phyloP scores from a whole-genome alignment of 2,888 invertebrate species.

The Agonopterix subpropinquella region DNA sequence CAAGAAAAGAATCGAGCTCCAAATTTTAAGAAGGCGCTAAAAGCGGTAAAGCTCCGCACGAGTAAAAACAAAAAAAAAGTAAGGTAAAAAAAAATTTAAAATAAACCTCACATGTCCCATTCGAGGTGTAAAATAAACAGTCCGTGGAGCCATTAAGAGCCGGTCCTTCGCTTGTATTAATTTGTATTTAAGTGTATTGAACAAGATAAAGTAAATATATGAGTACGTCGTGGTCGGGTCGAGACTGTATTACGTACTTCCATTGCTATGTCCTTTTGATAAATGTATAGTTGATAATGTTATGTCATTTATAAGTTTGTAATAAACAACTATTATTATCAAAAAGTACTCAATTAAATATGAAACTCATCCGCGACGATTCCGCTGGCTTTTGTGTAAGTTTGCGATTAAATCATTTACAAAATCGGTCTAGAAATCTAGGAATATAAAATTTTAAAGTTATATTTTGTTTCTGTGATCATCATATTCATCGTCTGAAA shows the following conservation, averaged over 20 bases:
- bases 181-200: constrained; percentile 76
- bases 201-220: constrained; percentile 74
- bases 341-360: too few relatives aligned
- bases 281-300: neutral
- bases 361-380: too few relatives aligned
- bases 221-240: constrained; percentile 45
- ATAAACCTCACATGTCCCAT: constrained; percentile 55
- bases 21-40: constrained; percentile 52
- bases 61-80: constrained; percentile 43
- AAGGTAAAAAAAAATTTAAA: constrained; percentile 37
- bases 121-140: constrained; percentile 74
- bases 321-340: too few relatives aligned
- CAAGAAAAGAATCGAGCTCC: constrained; percentile 30
- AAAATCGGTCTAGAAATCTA: too few relatives aligned
- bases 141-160: constrained; percentile 63
- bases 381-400: too few relatives aligned
- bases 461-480: too few relatives aligned
- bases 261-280: neutral
- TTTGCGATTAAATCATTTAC: too few relatives aligned
- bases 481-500: too few relatives aligned
- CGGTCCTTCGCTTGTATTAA: constrained; percentile 70
- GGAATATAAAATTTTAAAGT: too few relatives aligned
- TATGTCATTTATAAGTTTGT: too few relatives aligned
- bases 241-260: constrained; percentile 12
- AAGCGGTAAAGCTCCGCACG: constrained; percentile 50